phyloP scores from a whole-genome alignment of 2,113 vertebrate species.

The Epinephelus lanceolatus region DNA sequence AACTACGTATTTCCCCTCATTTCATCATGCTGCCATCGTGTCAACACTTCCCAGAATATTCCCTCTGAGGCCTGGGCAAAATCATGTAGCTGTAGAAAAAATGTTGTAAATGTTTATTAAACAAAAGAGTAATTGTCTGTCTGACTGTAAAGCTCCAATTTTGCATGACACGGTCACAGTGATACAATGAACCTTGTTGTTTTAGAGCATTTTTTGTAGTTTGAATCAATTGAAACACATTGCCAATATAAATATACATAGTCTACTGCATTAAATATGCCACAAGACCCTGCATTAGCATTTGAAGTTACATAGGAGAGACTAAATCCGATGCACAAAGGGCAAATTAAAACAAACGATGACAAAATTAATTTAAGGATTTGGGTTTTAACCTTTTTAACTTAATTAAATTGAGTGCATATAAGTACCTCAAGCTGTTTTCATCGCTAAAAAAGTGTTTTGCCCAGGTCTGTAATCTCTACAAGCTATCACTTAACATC shows the following conservation, averaged over 20 bases:
- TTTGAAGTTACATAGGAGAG: neutral
- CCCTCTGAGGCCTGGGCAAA: constrained; percentile 53
- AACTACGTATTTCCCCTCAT: constrained; percentile 76
- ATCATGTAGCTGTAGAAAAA: constrained; percentile 28
- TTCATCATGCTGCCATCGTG: constrained; percentile 72
- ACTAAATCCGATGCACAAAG: constrained; percentile 8
- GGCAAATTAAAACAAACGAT: constrained; percentile 11
- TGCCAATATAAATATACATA: neutral
- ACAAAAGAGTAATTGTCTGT: neutral
- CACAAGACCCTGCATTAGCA: neutral
- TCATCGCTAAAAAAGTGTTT: neutral
- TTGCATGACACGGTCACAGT: neutral
- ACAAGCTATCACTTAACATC: constrained; percentile 27
- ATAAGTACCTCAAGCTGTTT: neutral
- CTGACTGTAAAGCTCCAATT: neutral
- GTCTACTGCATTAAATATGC: neutral
- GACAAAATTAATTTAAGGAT: constrained; percentile 8
- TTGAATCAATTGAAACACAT: neutral
- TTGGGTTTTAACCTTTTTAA: constrained; percentile 21
- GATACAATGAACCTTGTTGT: neutral
- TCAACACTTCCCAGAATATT: constrained; percentile 50
- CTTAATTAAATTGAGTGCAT: constrained; percentile 1
- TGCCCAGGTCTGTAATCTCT: constrained; percentile 45
- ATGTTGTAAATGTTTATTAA: constrained; percentile 13
- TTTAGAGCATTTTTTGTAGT: neutral